A percentile compares a stretch with the other conserved stretches of the same genome.
These are phyloP conservation scores for Sorex fumeus DNA, from an alignment of 2,113 vertebrate species.

Conservation along the genomic window DNA sequence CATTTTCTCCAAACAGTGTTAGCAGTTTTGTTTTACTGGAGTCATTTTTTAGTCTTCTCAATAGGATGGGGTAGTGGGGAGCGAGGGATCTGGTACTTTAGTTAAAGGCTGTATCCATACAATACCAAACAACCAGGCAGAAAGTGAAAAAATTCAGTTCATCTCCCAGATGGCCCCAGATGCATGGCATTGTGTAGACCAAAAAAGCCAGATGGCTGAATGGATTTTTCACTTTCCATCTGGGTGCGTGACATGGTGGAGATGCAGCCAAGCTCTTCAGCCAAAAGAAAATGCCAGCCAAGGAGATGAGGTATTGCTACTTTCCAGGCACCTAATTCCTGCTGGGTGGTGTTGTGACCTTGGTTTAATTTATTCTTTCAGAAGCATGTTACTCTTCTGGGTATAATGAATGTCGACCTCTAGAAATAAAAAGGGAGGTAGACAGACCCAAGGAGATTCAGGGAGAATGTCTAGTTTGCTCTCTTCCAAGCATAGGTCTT, in stretches of 20 bases:
- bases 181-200: constrained; percentile 83
- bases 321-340: constrained; percentile 81
- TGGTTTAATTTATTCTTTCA: constrained; percentile 68
- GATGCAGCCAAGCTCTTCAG: constrained; percentile 81
- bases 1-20: constrained; percentile 29
- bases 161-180: constrained; percentile 83
- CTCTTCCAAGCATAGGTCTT: neutral
- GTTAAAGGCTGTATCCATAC: constrained; percentile 68
- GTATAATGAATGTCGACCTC: constrained; percentile 35
- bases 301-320: constrained; percentile 84
- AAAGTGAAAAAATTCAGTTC: constrained; percentile 79
- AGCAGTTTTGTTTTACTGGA: neutral
- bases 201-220: constrained; percentile 84
- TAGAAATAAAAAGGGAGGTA: constrained; percentile 63
- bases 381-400: constrained; percentile 57
- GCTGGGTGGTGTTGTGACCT: constrained; percentile 73
- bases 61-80: neutral
- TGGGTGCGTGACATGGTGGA: constrained; percentile 83
- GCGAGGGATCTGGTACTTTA: neutral
- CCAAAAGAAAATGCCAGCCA: constrained; percentile 85
- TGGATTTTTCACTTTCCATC: constrained; percentile 84
- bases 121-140: constrained; percentile 73
- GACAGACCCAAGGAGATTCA: constrained; percentile 1
- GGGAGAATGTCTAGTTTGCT: constrained; percentile 15
- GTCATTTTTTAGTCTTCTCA: neutral